These are phyloP conservation scores for Pteropus rufus DNA, from an alignment of 2,797 vertebrate species.

Conservation along the genomic window DNA sequence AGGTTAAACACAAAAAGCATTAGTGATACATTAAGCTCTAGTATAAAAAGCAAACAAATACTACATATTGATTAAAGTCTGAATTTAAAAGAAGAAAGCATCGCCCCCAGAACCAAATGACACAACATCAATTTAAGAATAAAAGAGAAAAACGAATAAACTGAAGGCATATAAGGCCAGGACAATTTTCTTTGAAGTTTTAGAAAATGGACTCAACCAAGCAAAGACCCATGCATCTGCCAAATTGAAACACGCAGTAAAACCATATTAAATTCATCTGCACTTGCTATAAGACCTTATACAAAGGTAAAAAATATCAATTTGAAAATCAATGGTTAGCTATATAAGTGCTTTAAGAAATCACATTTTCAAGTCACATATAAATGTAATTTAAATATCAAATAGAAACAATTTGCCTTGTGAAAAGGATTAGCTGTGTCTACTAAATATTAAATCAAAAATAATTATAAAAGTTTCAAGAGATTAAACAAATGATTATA, in stretches of 20 bases:
- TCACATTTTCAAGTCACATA: constrained; percentile 31
- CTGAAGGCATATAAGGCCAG: constrained; percentile 44
- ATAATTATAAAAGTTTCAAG: constrained; percentile 28
- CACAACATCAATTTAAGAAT: constrained; percentile 28
- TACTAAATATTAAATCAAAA: constrained; percentile 32
- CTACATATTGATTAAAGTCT: constrained; percentile 37
- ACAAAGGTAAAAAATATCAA: neutral
- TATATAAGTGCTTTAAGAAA: constrained; percentile 15
- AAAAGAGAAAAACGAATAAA: constrained; percentile 45
- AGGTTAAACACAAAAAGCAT: constrained; percentile 71
- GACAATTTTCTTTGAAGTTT: neutral
- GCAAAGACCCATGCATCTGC: neutral
- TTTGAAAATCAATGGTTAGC: constrained; percentile 21
- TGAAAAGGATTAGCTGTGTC: neutral
- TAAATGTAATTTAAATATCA: neutral
- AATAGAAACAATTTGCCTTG: neutral
- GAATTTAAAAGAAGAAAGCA: constrained; percentile 59
- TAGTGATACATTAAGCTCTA: constrained; percentile 61
- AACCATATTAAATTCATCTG: neutral
- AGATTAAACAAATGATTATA: constrained; percentile 49
- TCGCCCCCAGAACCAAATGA: constrained; percentile 42
- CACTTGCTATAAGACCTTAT: neutral
- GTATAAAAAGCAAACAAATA: constrained; percentile 44
- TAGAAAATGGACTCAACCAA: constrained; percentile 47
- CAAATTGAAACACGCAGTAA: neutral